These are phyloP conservation scores for Scatophagus argus DNA, from an alignment of 2,113 vertebrate genomes.

Conservation along the genomic window DNA sequence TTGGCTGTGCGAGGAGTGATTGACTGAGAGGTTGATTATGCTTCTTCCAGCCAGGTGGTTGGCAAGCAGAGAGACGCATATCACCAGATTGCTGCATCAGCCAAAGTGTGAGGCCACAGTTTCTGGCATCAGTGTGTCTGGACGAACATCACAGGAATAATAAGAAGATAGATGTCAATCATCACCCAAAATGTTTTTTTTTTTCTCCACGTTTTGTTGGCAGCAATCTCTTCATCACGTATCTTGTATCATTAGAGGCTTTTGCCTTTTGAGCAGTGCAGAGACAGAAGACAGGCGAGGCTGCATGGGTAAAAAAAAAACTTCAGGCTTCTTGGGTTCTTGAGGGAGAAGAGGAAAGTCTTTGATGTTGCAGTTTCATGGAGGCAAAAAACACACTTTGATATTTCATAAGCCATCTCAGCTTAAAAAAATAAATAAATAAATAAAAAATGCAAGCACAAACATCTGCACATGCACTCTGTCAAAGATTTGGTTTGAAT, in stretches of 20 bases:
- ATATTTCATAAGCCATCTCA: conserved; percentile 74
- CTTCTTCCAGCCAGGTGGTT: conserved; percentile 78
- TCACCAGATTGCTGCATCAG: conserved; percentile 80
- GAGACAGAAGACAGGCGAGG: conserved; percentile 60
- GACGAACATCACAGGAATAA: conserved; percentile 80
- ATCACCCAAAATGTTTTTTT: conserved; percentile 59
- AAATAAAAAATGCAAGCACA: conserved; percentile 16
- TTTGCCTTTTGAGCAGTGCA: conserved; percentile 65
- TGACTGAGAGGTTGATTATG: conserved; percentile 77
- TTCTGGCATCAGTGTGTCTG: conserved; percentile 71
- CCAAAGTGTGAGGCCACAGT: conserved; percentile 77
- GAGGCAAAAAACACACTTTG: conserved; percentile 81
- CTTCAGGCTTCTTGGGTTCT: conserved; percentile 63
- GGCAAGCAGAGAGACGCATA: conserved; percentile 70
- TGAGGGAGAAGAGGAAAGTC: conserved; percentile 62
- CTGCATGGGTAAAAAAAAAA: conserved; percentile 45
- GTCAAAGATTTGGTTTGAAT: conserved; percentile 44
- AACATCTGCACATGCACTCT: conserved; percentile 46
- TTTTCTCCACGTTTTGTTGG: conserved; percentile 54
- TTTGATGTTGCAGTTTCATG: conserved; percentile 78
- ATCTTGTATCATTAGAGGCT: conserved; percentile 73
- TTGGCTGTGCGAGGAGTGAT: conserved; percentile 66
- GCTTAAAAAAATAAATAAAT: conserved; percentile 28
- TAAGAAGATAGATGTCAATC: conserved; percentile 78
- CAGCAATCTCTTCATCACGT: conserved; percentile 66